phyloP scores from a whole-genome alignment of 2,797 vertebrate species.

The Malacoctenus gilli region DNA sequence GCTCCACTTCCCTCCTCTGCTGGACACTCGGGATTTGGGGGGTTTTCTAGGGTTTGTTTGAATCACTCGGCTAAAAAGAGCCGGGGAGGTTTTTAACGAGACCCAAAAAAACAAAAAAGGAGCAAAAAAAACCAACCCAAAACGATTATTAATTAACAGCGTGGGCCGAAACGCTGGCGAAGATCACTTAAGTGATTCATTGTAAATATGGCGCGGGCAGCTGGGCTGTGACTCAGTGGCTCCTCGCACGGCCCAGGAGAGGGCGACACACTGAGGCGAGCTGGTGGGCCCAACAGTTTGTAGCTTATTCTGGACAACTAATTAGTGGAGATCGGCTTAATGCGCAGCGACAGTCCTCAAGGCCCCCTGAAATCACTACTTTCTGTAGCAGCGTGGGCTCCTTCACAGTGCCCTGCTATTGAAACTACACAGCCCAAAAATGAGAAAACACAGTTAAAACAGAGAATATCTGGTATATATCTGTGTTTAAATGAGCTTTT shows the following conservation, averaged over 20 bases:
- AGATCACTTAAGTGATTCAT: conserved; percentile 22
- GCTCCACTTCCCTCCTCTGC: background rate
- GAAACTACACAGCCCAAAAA: background rate
- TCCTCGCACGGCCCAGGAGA: conserved; percentile 9
- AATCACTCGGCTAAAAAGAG: background rate
- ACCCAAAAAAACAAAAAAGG: background rate
- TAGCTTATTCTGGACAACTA: conserved; percentile 52
- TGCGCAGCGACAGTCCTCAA: conserved; percentile 29
- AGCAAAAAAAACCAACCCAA: background rate
- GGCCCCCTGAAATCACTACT: conserved; percentile 26
- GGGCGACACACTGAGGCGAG: conserved; percentile 18
- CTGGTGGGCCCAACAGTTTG: conserved; percentile 40
- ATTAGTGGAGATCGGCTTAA: conserved; percentile 52
- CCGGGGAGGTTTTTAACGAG: background rate
- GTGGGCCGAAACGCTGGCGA: conserved; percentile 15
- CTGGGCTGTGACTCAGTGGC: conserved; percentile 32
- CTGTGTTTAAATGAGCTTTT: too few relatives aligned
- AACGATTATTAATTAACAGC: conserved; percentile 15
- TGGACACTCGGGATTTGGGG: background rate
- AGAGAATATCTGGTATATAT: conserved; percentile 1
- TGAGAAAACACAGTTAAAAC: background rate
- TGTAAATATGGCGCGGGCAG: conserved; percentile 27
- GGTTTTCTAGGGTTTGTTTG: background rate
- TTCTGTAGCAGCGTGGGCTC: conserved; percentile 25
- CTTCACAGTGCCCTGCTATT: conserved; percentile 19